These are phyloP conservation scores for Caerostris darwini DNA, from an alignment of 1,140 invertebrate genomes.

Conservation along the genomic window DNA sequence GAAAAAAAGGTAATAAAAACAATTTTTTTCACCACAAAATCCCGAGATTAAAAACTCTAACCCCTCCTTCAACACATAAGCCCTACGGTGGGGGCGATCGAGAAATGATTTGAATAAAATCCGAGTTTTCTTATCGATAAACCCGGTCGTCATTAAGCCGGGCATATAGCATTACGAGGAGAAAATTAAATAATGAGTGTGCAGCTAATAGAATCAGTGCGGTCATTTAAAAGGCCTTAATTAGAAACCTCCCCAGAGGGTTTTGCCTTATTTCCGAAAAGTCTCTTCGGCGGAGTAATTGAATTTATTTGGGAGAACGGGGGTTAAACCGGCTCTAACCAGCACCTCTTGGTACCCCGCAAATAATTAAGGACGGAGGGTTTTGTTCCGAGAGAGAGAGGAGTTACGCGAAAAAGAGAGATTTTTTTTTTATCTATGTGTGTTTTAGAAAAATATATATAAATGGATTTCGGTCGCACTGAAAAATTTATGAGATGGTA, in stretches of 20 bases:
- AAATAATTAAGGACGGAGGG: constrained; percentile 8
- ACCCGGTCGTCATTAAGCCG: constrained; percentile 62
- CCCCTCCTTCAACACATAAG: background rate
- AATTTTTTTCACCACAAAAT: background rate
- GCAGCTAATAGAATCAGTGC: constrained; percentile 74
- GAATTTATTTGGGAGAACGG: constrained; percentile 61
- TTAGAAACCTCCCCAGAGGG: constrained; percentile 33
- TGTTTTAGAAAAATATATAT: background rate
- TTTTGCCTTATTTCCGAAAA: constrained; percentile 58
- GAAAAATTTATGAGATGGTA: background rate
- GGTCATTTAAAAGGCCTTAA: constrained; percentile 76
- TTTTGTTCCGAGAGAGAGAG: background rate
- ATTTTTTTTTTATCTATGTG: background rate
- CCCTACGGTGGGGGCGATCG: background rate
- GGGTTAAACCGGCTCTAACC: constrained; percentile 36
- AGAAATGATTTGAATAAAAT: constrained; percentile 14
- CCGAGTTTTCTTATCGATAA: constrained; percentile 16
- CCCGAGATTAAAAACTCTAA: background rate
- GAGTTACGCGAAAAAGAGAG: background rate
- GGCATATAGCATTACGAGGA: constrained; percentile 57
- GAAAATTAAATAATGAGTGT: constrained; percentile 74
- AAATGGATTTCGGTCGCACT: background rate
- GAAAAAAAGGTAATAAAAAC: background rate
- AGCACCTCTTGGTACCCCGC: background rate
- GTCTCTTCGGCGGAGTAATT: constrained; percentile 39